Percentiles rank a stretch among this genome's conserved stretches.
Conservation (phyloP, 1,140 invertebrate species). For the Heliconius hewitsoni region DNA sequence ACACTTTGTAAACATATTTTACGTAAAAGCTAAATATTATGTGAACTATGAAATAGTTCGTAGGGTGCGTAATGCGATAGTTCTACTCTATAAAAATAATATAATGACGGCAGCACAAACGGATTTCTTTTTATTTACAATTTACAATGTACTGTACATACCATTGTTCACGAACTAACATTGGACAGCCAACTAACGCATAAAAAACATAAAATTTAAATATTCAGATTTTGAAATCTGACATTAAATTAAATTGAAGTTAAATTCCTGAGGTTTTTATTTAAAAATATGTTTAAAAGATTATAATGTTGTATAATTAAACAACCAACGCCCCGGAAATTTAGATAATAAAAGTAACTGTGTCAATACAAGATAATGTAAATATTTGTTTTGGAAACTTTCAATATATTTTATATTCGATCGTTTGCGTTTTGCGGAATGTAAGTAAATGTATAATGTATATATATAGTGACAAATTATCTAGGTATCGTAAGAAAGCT, state of each 20-base stretch:
- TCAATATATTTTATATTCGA: neutral
- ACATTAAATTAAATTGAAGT: neutral
- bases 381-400: neutral
- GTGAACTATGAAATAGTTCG: neutral
- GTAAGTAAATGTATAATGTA: too few relatives aligned
- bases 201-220: neutral
- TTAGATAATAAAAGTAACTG: neutral
- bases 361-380: neutral
- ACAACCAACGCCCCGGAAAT: neutral
- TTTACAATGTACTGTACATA: neutral
- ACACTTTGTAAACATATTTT: neutral
- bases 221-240: neutral
- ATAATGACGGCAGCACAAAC: neutral
- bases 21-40: neutral
- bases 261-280: neutral
- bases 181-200: neutral
- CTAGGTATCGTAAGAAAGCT: too few relatives aligned
- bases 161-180: neutral
- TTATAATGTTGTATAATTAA: neutral
- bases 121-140: neutral
- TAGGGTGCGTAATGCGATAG: slow-evolving; percentile 1
- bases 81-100: slow-evolving; percentile 1
- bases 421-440: neutral
- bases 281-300: neutral
- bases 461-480: too few relatives aligned